These are phyloP conservation scores for Willisornis vidua DNA, from an alignment of 2,113 vertebrate species.

Conservation along the genomic window DNA sequence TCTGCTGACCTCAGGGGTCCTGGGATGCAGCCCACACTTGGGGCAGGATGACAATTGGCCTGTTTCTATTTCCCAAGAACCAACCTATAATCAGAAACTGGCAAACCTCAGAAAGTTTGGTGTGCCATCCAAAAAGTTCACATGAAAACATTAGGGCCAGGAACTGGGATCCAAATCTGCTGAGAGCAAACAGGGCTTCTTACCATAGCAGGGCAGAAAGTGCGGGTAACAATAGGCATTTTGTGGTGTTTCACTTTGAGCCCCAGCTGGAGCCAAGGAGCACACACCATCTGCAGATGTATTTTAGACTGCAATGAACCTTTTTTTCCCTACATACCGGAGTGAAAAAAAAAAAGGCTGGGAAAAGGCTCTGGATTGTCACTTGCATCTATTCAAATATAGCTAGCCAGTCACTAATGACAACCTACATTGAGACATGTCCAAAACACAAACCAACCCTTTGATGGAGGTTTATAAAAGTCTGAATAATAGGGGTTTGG, in stretches of 20 bases:
- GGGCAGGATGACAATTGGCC: neutral
- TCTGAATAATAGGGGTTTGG: constrained; percentile 8
- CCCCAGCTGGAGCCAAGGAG: constrained; percentile 1
- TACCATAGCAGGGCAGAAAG: neutral
- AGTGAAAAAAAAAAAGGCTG: neutral
- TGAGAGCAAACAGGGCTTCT: neutral
- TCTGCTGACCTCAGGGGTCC: constrained; percentile 39
- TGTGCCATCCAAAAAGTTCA: neutral
- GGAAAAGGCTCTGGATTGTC: constrained; percentile 47
- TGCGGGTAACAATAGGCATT: constrained; percentile 19
- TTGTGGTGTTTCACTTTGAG: constrained; percentile 24
- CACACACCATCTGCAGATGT: constrained; percentile 43
- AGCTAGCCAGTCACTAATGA: constrained; percentile 49
- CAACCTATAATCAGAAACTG: constrained; percentile 50
- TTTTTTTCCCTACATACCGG: neutral
- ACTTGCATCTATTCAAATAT: constrained; percentile 54
- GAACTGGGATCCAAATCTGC: neutral
- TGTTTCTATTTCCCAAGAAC: neutral
- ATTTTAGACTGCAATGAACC: constrained; percentile 18
- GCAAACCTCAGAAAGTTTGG: constrained; percentile 13
- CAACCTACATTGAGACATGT: constrained; percentile 45
- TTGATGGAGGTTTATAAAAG: constrained; percentile 26
- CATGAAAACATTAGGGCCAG: neutral
- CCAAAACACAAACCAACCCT: constrained; percentile 40
- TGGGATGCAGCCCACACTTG: neutral